Base-by-base conservation (phyloP, 2,797 vertebrate species). In the Eospalax fontanierii region DNA sequence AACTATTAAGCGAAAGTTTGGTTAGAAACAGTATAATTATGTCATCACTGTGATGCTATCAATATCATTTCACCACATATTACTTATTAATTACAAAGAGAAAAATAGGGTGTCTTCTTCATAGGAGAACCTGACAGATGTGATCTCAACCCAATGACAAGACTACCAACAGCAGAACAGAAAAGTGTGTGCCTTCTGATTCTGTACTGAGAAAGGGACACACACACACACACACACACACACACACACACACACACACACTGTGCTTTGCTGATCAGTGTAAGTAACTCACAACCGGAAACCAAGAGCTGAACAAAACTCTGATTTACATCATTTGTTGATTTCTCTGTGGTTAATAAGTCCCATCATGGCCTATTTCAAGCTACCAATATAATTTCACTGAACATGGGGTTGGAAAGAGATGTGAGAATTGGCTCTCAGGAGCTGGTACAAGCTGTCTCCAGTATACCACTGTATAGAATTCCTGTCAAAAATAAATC, bases 21-120 rank as follows among this genome's bases (percentile, higher is more conserved):
- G 43, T 84, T 40, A 86, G 61, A 94, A 90, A 76, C 26, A 50
- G 54, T 19, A 38, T 91, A 87, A 57, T 83, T n/a, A 80, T 1
- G 33, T 66, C 86, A 66, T 78, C 57, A 82, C 57, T 65, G 68
- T 18, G 28, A n/a, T 43, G 19, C 43, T 24, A 35, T 59, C 22
- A 80, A 65, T 68, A 65, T 63, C 10, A 40, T 26, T n/a, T 73
- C 6, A n/a, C 30, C 16, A 21, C 2, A 71, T 6, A 28, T 46
- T n/a, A 43, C 21, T n/a, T 50, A 91, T 54, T 65, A 94, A 61
- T 86, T 63, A 85, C 54, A 75, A 93, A 78, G 65, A 19, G 50
- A 28, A 78, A 92, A 80, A 82, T 30, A 30, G 33, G n/a, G 16
- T 46, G 35, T 8, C 18, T 3, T 28, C 38, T 94, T 88, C 46